Conservation (phyloP, 2,113 vertebrate genomes). For the Himantopus leucocephalus region DNA sequence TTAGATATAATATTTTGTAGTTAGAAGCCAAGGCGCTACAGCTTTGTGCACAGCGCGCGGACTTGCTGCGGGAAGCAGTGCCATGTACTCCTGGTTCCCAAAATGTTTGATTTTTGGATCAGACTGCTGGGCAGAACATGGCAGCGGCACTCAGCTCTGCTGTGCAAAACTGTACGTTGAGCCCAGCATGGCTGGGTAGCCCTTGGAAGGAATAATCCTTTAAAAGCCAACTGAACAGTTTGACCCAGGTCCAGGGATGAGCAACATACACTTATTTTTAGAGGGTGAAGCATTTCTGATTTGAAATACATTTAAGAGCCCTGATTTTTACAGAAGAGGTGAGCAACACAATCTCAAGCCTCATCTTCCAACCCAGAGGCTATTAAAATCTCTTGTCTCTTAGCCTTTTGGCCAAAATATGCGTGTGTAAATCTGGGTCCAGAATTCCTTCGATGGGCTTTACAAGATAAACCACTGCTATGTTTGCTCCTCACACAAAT, state of each 20-base stretch:
- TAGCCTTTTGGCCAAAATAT: not conserved
- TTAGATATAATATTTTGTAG: not conserved
- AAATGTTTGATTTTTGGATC: not conserved
- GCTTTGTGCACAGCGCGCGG: not conserved
- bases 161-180: not conserved
- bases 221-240: not conserved
- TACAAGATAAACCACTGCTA: not conserved
- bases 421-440: not conserved
- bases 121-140: not conserved
- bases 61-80: accelerated
- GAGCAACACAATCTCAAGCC: not conserved
- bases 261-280: not conserved
- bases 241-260: not conserved
- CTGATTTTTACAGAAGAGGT: not conserved
- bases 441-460: not conserved
- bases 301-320: not conserved
- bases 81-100: not conserved
- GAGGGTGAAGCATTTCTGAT: not conserved
- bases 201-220: not conserved
- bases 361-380: not conserved
- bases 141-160: not conserved
- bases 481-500: not conserved
- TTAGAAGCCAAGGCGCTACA: not conserved
- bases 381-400: not conserved
- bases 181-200: not conserved